A percentile compares a stretch with the other conserved stretches of the same genome.
Conservation (phyloP, 2,888 invertebrate species). For the Ypsolopha sequella region DNA sequence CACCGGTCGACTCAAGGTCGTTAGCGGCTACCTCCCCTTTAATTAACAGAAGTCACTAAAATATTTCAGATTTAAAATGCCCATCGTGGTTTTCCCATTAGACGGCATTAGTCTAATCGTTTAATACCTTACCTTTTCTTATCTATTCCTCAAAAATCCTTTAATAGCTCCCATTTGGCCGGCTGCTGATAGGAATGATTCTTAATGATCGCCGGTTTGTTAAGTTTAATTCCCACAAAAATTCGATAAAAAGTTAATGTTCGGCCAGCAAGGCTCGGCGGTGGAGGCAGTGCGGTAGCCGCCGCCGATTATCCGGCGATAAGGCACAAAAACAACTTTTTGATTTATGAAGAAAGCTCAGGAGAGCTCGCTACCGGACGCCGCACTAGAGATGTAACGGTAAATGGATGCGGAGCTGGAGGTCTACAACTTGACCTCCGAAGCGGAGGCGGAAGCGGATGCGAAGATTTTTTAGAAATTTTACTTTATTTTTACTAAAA, state of each 20-base stretch:
- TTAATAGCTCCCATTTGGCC: slow-evolving; percentile 42
- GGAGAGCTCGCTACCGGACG: slow-evolving; percentile 58
- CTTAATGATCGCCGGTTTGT: slow-evolving; percentile 36
- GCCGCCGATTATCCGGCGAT: slow-evolving; percentile 63
- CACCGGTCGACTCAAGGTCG: too few species aligned
- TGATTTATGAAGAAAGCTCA: slow-evolving; percentile 65
- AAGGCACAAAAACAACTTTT: slow-evolving; percentile 65
- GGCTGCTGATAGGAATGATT: slow-evolving; percentile 21
- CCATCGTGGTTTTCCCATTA: slow-evolving; percentile 10
- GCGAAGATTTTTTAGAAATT: too few species aligned
- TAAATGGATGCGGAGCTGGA: too few species aligned
- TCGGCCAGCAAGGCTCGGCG: slow-evolving; percentile 22
- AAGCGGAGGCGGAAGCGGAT: too few species aligned
- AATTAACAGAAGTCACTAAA: too few species aligned
- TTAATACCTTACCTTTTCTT: slow-evolving; percentile 21
- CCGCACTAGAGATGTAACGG: too few species aligned
- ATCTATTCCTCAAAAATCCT: slow-evolving; percentile 38
- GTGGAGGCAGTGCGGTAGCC: slow-evolving; percentile 44
- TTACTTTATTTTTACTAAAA: too few species aligned
- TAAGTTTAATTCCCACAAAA: slow-evolving; percentile 44
- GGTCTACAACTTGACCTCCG: too few species aligned
- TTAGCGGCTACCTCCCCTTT: too few species aligned
- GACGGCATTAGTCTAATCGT: slow-evolving; percentile 14
- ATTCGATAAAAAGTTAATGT: slow-evolving; percentile 49
- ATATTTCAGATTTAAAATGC: not conserved